phyloP scores from a whole-genome alignment of 2,113 vertebrate species.

The Psettodes erumei region DNA sequence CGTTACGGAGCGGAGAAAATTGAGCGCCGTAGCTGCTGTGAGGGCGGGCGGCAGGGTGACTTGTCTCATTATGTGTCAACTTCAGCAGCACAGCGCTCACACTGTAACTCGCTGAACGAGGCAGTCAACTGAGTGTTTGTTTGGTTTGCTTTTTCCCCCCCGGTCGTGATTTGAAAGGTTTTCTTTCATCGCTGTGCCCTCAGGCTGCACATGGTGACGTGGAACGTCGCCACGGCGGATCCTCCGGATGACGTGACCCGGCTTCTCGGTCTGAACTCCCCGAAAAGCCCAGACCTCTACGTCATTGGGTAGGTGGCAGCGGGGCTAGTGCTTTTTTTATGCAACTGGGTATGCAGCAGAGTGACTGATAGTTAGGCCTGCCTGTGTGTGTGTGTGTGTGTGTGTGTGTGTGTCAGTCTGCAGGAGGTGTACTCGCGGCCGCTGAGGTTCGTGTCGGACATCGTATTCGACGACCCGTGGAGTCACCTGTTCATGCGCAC shows the following conservation, averaged over 20 bases:
- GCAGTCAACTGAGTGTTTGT: background rate
- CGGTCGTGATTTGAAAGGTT: too few relatives aligned
- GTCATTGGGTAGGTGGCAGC: constrained; percentile 89
- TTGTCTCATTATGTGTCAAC: constrained; percentile 7
- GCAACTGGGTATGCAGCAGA: background rate
- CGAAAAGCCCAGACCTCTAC: constrained; percentile 85
- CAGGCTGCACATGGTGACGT: constrained; percentile 93
- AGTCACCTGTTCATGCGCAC: constrained; percentile 88
- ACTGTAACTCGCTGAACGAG: constrained; percentile 26
- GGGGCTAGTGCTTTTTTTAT: background rate
- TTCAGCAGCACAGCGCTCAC: background rate
- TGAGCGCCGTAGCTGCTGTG: background rate
- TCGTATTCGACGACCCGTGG: constrained; percentile 94
- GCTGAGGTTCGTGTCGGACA: constrained; percentile 87
- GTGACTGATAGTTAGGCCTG: background rate
- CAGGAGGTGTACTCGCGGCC: constrained; percentile 93
- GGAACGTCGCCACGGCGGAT: constrained; percentile 93
- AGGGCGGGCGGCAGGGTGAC: background rate
- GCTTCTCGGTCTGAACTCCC: constrained; percentile 86
- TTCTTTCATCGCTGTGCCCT: too few relatives aligned
- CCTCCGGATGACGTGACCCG: constrained; percentile 87
- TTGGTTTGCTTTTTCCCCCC: too few relatives aligned
- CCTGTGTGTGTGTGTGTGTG: constrained; percentile 21
- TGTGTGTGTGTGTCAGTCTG: constrained; percentile 80
- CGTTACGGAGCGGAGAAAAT: background rate